Percentiles rank a stretch among this genome's conserved stretches.
Conservation (phyloP, 2,888 invertebrate genomes). For the Pasiphila rectangulata region DNA sequence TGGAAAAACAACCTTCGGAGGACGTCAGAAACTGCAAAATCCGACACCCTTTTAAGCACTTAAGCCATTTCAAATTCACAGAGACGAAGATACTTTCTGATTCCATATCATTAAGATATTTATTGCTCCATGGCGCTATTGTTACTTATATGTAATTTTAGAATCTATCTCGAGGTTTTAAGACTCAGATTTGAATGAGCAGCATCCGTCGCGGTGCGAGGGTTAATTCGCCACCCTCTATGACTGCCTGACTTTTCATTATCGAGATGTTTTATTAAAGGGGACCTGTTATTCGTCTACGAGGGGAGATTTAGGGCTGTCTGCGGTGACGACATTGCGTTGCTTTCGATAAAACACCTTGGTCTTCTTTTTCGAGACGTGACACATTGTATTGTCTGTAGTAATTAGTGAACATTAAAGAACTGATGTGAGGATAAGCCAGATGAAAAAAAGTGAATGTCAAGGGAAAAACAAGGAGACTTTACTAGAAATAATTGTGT, state of each 20-base stretch:
- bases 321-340: constrained; percentile 35
- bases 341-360: background rate
- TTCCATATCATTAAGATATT: constrained; percentile 80
- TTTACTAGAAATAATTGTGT: too few relatives aligned
- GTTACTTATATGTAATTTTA: constrained; percentile 57
- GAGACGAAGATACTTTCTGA: constrained; percentile 72
- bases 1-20: constrained; percentile 43
- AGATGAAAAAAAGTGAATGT: too few relatives aligned
- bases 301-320: constrained; percentile 65
- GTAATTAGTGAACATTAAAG: too few relatives aligned
- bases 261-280: constrained; percentile 82
- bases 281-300: constrained; percentile 59
- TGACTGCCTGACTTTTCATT: constrained; percentile 81
- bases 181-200: constrained; percentile 53
- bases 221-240: constrained; percentile 75
- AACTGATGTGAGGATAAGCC: too few relatives aligned
- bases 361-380: too few relatives aligned
- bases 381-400: too few relatives aligned
- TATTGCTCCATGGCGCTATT: constrained; percentile 58
- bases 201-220: constrained; percentile 42
- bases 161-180: constrained; percentile 51
- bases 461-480: too few relatives aligned
- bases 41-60: constrained; percentile 34
- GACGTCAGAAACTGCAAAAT: constrained; percentile 47
- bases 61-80: constrained; percentile 48